Evolutionary conservation across 2,888 invertebrate species (phyloP), one percentile per base, ranked within the genome.

Genomic region (Flabesymbios commensalis): DNA sequence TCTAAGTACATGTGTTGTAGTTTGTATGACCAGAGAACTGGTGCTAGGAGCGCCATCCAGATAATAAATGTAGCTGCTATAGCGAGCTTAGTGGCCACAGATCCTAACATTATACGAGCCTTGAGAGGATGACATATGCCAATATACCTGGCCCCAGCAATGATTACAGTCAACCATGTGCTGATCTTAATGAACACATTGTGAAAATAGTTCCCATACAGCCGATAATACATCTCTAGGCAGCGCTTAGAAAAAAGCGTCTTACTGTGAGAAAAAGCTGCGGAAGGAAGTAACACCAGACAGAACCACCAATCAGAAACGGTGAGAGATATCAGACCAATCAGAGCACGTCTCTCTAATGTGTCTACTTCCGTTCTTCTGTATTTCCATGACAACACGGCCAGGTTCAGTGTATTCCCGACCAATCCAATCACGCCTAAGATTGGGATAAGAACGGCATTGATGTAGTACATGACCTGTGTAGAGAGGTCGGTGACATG

Each of bases 41-140:
- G 67, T 22, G 55, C 22, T n/a, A 53, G 32, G 22, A 67, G 43
- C n/a, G 57, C 17, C 7, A 56, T 10, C 67, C 67, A 67, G 32
- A 51, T 33, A 7, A 57, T n/a, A 32, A 49, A 64, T 2, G 59
- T 57, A 22, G 71, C n/a, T 4, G 72, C 57, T 33, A 77, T 74
- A 43, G 74, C 74, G 0, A 78, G 75, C 29, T 73, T 68, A 14
- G 70, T 69, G 26, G 60, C 22, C 2, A 26, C n/a, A 22, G 78
- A 61, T 1, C 76, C 76, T 51, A 79, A 74, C 17, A 78, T 64
- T 62, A 77, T 74, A 24, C 78, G 67, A 2, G 80, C 79, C 57
- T 72, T 73, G 53, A 80, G 75, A 1, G 80, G 79, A 59, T 80
- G 78, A 67, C 80, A 80, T 24, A 80, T 77, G 36, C 78, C 80